These are phyloP conservation scores for Parazoanthus swiftii DNA, from an alignment of 92 coral and sea anemone species.

Conservation along the genomic window DNA sequence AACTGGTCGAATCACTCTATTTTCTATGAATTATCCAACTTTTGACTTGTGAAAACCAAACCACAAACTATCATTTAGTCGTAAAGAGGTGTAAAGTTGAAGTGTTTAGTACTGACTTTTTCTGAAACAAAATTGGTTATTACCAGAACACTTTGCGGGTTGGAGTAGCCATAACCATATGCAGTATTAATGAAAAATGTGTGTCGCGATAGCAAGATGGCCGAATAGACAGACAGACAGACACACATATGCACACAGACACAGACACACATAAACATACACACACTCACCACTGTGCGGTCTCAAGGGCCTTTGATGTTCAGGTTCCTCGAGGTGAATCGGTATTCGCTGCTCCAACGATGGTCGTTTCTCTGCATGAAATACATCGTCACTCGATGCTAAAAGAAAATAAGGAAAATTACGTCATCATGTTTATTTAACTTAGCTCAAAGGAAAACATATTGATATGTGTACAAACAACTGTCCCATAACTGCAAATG, in stretches of 20 bases:
- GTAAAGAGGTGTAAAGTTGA: background rate
- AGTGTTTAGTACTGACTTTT: background rate
- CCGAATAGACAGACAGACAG: background rate
- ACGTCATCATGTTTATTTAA: background rate
- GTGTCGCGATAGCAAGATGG: too few species aligned
- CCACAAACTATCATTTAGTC: background rate
- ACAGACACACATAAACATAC: background rate
- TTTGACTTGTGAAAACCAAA: background rate
- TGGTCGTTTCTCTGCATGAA: conserved; percentile 22
- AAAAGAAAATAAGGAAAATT: background rate
- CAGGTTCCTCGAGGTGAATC: conserved; percentile 7
- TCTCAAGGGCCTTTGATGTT: conserved; percentile 19
- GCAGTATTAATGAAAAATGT: too few species aligned
- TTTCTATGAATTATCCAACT: background rate
- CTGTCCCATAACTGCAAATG: too few species aligned
- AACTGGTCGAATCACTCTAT: too few species aligned
- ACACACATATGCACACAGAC: background rate
- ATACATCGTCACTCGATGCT: conserved; percentile 37
- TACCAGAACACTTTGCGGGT: too few species aligned
- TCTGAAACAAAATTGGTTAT: background rate
- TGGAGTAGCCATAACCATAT: too few species aligned
- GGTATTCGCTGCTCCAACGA: conserved; percentile 34
- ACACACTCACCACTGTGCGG: conserved; percentile 34
- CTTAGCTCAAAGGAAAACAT: too few species aligned
- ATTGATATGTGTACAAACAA: too few species aligned